phyloP scores from a whole-genome alignment of 2,888 invertebrate species.

The Barypeithes pellucidus region DNA sequence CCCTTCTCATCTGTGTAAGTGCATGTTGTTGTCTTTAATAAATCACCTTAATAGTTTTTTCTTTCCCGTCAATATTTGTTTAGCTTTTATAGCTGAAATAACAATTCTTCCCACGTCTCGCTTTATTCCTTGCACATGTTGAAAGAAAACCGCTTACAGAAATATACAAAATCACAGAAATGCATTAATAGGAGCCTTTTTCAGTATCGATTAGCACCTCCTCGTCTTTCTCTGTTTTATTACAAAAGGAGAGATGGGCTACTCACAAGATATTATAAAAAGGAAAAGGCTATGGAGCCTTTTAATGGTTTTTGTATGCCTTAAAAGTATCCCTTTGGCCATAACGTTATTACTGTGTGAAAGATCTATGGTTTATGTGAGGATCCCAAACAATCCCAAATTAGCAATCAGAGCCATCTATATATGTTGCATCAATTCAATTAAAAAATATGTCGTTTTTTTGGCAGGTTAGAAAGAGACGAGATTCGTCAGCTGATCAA shows the following conservation, averaged over 20 bases:
- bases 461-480: too few relatives aligned
- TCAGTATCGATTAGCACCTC: background rate
- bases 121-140: constrained; percentile 35
- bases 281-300: background rate
- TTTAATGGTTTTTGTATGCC: constrained; percentile 10
- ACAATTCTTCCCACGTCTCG: constrained; percentile 24
- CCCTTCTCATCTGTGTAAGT: constrained; percentile 10
- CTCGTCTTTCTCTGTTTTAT: background rate
- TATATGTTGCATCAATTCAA: too few relatives aligned
- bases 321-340: background rate
- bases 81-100: constrained; percentile 33
- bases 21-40: constrained; percentile 4
- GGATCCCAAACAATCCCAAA: too few relatives aligned
- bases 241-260: background rate
- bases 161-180: constrained; percentile 40
- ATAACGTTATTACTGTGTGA: constrained; percentile 21
- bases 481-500: too few relatives aligned
- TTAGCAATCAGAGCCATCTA: too few relatives aligned
- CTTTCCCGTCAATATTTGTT: constrained; percentile 24
- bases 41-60: background rate
- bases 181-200: constrained; percentile 28
- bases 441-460: too few relatives aligned
- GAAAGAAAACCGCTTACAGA: constrained; percentile 29
- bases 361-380: background rate
- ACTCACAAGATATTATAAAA: background rate